Base-by-base conservation (phyloP, 2,888 invertebrate species). In the Tricholauxania praeusta region DNA sequence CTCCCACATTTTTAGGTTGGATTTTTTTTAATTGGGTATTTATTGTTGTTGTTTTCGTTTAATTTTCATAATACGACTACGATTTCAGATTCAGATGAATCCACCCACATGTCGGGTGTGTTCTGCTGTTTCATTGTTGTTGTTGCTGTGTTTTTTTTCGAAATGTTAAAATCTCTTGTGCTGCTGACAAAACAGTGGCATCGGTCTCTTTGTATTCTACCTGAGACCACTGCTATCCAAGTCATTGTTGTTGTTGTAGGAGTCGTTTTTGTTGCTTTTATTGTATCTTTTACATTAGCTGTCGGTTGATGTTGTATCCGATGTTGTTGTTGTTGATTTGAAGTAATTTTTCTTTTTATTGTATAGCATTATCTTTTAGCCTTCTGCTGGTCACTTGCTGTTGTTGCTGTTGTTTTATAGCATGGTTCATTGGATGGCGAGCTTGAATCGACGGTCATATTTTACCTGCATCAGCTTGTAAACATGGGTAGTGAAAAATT, bases 81-180 rank as follows among this genome's bases (percentile, higher is more conserved):
- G 12, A 60, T 22, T 60, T 59, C 68, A 49, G 12, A 51, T 60
- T 32, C 68, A 49, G n/a, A 69, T 28, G 60, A 69, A 52, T 69
- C 69, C 69, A 69, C 69, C 69, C 69, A 69, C 69, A 69, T 49
- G 28, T 60, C 60, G 69, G 69, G 60, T 59, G 59, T 69, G 69
- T 60, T 22, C 28, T 22, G 22, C 12, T 19, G 22, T 28, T 22
- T 55, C 12, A 14, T 67, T 67, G 55, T 39, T 66, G 28, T 52
- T 28, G 53, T 32, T 51, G 66, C 47, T 52, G 19, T 65, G 14
- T n/a, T n/a, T 12, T 28, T 14, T 15, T 39, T 39, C 39, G 39
- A 39, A 39, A 28, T 15, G 12, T 52, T 51, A 51, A 49, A 28
- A 19, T 22, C 51, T 64, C 55, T 32, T n/a, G 55, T 17, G 49